Evolutionary conservation across 2,888 invertebrate genomes (phyloP).

Genomic region (Megastigmus dorsalis): DNA sequence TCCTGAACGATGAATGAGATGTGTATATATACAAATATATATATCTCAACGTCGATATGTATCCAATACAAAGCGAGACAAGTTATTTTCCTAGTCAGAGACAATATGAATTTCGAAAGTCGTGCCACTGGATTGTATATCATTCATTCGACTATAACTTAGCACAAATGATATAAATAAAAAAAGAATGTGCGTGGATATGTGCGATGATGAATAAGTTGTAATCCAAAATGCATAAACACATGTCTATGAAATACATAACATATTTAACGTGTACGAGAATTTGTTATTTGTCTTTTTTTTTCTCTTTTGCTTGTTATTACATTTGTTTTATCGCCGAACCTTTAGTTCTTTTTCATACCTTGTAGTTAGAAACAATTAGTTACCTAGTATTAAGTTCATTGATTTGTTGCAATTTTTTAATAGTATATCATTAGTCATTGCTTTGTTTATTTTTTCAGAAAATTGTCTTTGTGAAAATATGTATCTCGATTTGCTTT

Average conservation of each 20-base stretch:
- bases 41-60: not conserved
- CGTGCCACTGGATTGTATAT: conserved; percentile 37
- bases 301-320: conserved; percentile 3
- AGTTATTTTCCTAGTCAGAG: conserved; percentile 49
- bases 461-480: not conserved
- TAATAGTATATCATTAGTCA: no score
- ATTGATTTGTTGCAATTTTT: not conserved
- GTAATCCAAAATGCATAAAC: conserved; percentile 24
- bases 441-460: not conserved
- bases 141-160: conserved; percentile 18
- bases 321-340: not conserved
- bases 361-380: not conserved
- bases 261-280: conserved; percentile 33
- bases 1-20: not conserved
- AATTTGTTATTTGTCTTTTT: not conserved
- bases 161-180: conserved; percentile 23
- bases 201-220: not conserved
- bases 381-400: not conserved
- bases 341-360: not conserved
- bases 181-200: not conserved
- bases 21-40: not conserved
- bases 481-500: not conserved
- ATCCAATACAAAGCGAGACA: not conserved
- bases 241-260: conserved; percentile 40
- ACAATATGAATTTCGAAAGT: conserved; percentile 41